Conservation (phyloP, 2,797 vertebrate species). For the Triplophysa yarkandensis region DNA sequence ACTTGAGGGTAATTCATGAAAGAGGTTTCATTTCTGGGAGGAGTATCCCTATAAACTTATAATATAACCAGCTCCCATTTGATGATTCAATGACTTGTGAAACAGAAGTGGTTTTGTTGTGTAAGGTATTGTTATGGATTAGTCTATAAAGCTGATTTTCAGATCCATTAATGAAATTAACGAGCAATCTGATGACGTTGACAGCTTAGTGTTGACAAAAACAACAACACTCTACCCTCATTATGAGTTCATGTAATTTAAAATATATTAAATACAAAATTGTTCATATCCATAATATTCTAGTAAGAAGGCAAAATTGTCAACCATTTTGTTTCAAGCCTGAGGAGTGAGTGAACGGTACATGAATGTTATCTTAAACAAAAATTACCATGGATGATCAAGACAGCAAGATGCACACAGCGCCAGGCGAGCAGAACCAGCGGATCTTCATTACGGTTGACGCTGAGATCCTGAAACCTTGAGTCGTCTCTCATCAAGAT, state of each 20-base stretch:
- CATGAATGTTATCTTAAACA: background rate
- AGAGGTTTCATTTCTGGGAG: too few species aligned
- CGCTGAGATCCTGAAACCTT: conserved; percentile 93
- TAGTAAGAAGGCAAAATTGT: too few species aligned
- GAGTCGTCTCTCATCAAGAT: conserved; percentile 93
- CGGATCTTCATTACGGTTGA: conserved; percentile 95
- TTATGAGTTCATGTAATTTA: too few species aligned
- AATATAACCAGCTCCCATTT: background rate
- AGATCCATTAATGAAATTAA: background rate
- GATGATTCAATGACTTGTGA: background rate
- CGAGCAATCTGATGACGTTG: background rate
- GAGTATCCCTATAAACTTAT: too few species aligned
- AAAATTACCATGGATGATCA: conserved; percentile 91
- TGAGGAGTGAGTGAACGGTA: too few species aligned
- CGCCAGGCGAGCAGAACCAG: conserved; percentile 94
- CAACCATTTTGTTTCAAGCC: too few species aligned
- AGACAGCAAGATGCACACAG: conserved; percentile 89
- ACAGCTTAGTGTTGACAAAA: background rate
- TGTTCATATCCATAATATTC: too few species aligned
- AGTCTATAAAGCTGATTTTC: background rate
- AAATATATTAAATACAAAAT: too few species aligned
- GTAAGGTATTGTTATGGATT: background rate
- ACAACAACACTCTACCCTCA: background rate
- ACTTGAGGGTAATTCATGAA: too few species aligned
- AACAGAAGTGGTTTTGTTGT: background rate